Base-by-base conservation (phyloP, 2,113 vertebrate genomes). In the Clupea harengus region DNA sequence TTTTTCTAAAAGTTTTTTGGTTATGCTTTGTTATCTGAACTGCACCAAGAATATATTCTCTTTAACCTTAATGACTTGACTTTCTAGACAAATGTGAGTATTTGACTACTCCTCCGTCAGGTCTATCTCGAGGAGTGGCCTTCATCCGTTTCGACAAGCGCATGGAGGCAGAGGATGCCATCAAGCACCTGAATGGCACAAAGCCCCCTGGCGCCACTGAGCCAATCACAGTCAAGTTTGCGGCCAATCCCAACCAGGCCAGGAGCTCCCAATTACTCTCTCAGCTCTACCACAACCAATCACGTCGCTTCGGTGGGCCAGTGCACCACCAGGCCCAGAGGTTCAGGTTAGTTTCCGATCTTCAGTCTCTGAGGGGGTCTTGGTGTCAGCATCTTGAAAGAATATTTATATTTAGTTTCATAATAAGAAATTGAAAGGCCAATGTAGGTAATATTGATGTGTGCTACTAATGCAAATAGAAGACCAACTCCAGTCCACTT, bases 61-160 rank as follows among this genome's bases (percentile, higher is more conserved):
- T 54, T 52, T 54, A 15, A 54, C 17, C 52, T 54, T 18, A 54
- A 54, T 18, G 17, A 54, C 52, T 15, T 15, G 52, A 39, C 39
- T 39, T 39, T 54, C 52, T 5, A 18, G 52, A 54, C 2, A 54
- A 15, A 5, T 54, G 52, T 45, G 10, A 1, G 0, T 39, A 47
- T 57, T 47, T 47, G 4, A 84, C 39, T 15, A 6, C 8, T 47
- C 9, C 64, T 2, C 25, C 4, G 10, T 44, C 22, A 99, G 98
- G 98, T 93, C 94, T 99, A 89, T 99, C 98, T 83, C 93, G 98
- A 90, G 98, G 98, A 44, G 98, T 99, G 89, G 97, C 97, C 81
- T 99, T 99, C 93, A 99, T 99, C 94, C 96, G 97, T 32, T 99
- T 98, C 89, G 98, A 99, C 94, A 99, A 98, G 91, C 93, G 97